Evolutionary conservation across 1,140 invertebrate species (phyloP).

Genomic region (Drosophila orosa): DNA sequence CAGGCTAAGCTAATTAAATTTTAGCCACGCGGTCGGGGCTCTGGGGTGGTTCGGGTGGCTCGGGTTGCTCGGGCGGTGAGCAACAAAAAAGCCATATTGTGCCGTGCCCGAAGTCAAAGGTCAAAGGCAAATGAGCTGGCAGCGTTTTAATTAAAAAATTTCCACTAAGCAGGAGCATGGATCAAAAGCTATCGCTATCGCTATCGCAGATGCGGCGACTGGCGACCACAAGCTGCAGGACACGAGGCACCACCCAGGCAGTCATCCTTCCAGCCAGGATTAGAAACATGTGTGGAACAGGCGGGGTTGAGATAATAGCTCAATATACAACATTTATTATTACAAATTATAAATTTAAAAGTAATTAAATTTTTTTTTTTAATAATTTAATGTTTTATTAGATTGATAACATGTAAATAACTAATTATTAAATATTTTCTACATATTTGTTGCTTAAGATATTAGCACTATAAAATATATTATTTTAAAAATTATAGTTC

Average conservation of each 20-base stretch:
- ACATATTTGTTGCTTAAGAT: too few relatives aligned
- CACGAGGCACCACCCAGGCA: slow-evolving; percentile 17
- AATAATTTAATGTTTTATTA: too few relatives aligned
- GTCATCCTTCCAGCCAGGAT: slow-evolving; percentile 29
- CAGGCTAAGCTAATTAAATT: slow-evolving; percentile 79
- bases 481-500: too few relatives aligned
- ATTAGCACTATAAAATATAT: too few relatives aligned
- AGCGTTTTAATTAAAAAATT: slow-evolving; percentile 76
- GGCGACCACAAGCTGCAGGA: slow-evolving; percentile 74
- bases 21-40: slow-evolving; percentile 56
- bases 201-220: slow-evolving; percentile 73
- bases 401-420: too few relatives aligned
- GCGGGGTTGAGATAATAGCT: neutral
- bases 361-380: neutral
- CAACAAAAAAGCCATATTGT: slow-evolving; percentile 11
- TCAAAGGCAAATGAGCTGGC: slow-evolving; percentile 62
- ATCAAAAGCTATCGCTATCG: slow-evolving; percentile 75
- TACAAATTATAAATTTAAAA: neutral
- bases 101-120: slow-evolving; percentile 56
- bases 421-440: too few relatives aligned
- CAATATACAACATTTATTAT: neutral
- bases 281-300: slow-evolving; percentile 32
- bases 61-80: neutral
- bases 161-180: slow-evolving; percentile 59
- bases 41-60: slow-evolving; percentile 1